These are phyloP conservation scores for Telmatochromis sp. DNA, from an alignment of 2,113 vertebrate genomes.

Conservation along the genomic window DNA sequence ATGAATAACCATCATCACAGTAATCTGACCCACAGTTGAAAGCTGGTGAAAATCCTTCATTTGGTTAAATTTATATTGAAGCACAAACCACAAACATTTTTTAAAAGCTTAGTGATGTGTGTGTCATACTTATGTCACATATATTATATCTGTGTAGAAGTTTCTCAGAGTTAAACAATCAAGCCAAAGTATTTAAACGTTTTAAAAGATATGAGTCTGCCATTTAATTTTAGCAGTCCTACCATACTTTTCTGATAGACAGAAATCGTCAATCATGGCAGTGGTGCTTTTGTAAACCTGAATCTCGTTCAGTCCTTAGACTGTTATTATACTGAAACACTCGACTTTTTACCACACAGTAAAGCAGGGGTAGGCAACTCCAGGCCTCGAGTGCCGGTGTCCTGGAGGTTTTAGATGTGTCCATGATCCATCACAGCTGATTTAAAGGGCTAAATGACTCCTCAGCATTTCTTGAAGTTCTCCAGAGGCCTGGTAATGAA, in stretches of 20 bases:
- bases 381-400: too few species aligned
- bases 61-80: fast-evolving
- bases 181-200: fast-evolving
- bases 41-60: neutral
- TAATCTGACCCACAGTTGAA: neutral
- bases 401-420: too few species aligned
- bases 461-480: too few species aligned
- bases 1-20: neutral
- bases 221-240: neutral
- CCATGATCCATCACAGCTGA: too few species aligned
- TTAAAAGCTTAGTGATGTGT: neutral
- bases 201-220: neutral
- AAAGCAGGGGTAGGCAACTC: neutral
- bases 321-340: fast-evolving
- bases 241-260: neutral
- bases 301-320: neutral
- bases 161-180: neutral
- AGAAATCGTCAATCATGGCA: neutral
- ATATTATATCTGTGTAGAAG: neutral
- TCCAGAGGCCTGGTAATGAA: too few species aligned
- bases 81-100: neutral
- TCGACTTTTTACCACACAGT: neutral
- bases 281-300: neutral
- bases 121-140: neutral
- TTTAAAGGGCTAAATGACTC: too few species aligned